Evolutionary conservation across 2,113 vertebrate species (phyloP).

Genomic region (Chroicocephalus ridibundus): DNA sequence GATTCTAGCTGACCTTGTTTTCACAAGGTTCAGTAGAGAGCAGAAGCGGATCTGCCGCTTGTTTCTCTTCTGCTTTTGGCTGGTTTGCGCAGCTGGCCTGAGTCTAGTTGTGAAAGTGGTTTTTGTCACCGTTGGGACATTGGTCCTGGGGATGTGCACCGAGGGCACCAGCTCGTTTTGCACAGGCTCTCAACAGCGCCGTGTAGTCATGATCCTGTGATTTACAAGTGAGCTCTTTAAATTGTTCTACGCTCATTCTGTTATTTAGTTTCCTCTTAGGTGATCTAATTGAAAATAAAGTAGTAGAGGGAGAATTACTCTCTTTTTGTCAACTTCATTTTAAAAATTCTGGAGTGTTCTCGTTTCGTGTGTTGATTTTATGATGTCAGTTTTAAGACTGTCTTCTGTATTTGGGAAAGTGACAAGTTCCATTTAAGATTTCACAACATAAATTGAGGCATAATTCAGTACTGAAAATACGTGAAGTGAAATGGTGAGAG

Average conservation of each 20-base stretch:
- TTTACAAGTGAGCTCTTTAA: not conserved
- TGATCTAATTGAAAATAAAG: not conserved
- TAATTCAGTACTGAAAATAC: constrained; percentile 41
- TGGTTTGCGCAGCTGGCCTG: not conserved
- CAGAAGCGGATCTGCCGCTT: rapidly evolving
- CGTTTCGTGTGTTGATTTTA: not conserved
- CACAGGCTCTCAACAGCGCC: not conserved
- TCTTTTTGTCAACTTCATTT: constrained; percentile 3
- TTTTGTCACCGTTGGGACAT: not conserved
- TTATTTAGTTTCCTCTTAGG: not conserved
- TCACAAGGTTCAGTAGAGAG: not conserved
- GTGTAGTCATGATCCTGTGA: rapidly evolving
- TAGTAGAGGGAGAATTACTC: not conserved
- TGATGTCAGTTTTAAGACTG: not conserved
- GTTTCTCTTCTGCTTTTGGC: not conserved
- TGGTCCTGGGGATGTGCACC: not conserved
- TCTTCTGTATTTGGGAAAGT: constrained; percentile 65
- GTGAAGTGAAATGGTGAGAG: constrained; percentile 55
- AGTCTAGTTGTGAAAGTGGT: not conserved
- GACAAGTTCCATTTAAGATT: constrained; percentile 71
- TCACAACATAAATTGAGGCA: constrained; percentile 53
- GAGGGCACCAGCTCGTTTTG: not conserved
- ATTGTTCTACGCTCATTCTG: not conserved
- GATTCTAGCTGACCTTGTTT: not conserved
- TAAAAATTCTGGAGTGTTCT: not conserved